Conservation (phyloP, 2,888 invertebrate genomes). For the Escarpia spicata region DNA sequence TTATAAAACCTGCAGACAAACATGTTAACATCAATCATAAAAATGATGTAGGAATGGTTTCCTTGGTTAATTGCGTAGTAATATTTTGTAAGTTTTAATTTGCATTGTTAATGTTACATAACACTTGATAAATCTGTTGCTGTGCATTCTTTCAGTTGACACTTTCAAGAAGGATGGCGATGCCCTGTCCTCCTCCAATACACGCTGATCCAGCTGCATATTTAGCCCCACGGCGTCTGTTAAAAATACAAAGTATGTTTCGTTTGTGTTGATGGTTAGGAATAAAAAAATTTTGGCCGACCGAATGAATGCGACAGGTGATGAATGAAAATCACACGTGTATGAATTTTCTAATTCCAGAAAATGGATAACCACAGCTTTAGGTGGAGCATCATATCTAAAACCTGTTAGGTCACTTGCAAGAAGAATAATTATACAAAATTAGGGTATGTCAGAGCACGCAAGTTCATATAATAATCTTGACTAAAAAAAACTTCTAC, state of each 20-base stretch:
- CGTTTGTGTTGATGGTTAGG: neutral
- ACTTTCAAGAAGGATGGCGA: conserved; percentile 87
- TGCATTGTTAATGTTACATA: conserved; percentile 33
- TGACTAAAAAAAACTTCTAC: neutral
- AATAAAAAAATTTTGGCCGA: neutral
- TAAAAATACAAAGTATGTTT: conserved; percentile 47
- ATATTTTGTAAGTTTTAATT: neutral
- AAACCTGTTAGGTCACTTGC: neutral
- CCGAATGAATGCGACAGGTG: neutral
- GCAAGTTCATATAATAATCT: neutral
- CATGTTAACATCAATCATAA: conserved; percentile 2
- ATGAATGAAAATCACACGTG: neutral
- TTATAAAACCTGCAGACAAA: neutral
- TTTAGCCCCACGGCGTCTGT: conserved; percentile 83
- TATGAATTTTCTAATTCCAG: neutral
- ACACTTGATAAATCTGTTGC: neutral
- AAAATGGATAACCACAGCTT: neutral
- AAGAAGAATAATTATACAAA: neutral
- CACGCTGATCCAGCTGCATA: conserved; percentile 94
- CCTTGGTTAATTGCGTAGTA: neutral
- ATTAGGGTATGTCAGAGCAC: neutral
- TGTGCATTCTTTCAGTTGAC: conserved; percentile 33
- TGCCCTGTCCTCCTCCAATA: conserved; percentile 98
- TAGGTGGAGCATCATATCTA: neutral
- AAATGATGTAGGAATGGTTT: neutral